phyloP scores from a whole-genome alignment of 2,888 invertebrate species.

The Halocaridina rubra region DNA sequence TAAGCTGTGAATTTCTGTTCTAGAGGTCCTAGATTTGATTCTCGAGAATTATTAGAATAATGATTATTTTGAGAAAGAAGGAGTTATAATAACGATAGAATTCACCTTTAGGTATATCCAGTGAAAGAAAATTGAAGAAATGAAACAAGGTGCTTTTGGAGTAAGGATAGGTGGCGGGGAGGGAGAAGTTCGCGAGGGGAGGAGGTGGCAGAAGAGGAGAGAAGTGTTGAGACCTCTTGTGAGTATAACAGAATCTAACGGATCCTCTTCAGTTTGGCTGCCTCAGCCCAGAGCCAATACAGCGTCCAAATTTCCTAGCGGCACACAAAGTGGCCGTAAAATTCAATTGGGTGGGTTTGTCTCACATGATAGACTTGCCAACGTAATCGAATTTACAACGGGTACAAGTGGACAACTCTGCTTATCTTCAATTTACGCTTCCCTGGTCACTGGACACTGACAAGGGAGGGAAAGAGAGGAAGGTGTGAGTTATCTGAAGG shows the following conservation, averaged over 20 bases:
- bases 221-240: background rate
- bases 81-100: too few species aligned
- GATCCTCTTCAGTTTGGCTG: background rate
- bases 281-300: conserved; percentile 20
- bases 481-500: too few species aligned
- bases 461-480: too few species aligned
- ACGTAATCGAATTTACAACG: conserved; percentile 44
- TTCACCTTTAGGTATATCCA: too few species aligned
- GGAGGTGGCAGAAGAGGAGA: background rate
- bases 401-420: conserved; percentile 53
- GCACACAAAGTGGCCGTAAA: conserved; percentile 54
- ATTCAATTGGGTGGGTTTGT: conserved; percentile 55
- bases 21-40: too few species aligned
- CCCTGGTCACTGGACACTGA: too few species aligned
- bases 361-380: conserved; percentile 49
- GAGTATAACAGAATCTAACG: conserved; percentile 29
- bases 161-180: background rate
- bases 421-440: conserved; percentile 53
- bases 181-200: background rate
- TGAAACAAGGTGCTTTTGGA: background rate
- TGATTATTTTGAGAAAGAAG: too few species aligned
- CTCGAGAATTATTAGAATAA: too few species aligned
- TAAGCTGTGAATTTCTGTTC: too few species aligned
- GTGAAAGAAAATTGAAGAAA: too few species aligned
- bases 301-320: conserved; percentile 22